Conservation (phyloP, 2,888 invertebrate genomes). For the Nomada fabriciana region DNA sequence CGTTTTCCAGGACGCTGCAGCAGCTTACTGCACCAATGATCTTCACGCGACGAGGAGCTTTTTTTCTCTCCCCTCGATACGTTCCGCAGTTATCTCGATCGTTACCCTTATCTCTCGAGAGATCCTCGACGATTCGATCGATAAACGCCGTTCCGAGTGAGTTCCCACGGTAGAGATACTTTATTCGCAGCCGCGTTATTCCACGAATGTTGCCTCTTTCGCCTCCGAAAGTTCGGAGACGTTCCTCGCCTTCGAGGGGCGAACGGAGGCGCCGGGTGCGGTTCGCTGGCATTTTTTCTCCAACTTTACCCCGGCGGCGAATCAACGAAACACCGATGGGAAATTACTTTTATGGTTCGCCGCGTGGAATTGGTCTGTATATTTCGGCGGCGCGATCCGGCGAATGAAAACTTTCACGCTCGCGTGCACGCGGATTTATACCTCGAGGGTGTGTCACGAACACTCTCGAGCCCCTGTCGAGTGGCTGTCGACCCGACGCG, state of each 20-base stretch:
- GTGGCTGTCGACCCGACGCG: constrained; percentile 53
- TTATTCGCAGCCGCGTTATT: too few species aligned
- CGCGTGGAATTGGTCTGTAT: not conserved
- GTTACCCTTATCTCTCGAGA: constrained; percentile 10
- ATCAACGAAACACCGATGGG: too few species aligned
- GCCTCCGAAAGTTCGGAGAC: too few species aligned
- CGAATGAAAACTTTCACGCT: not conserved
- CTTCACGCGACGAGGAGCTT: not conserved
- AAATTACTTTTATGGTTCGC: not conserved
- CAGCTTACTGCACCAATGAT: not conserved
- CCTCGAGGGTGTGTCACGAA: constrained; percentile 57
- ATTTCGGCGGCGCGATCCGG: not conserved
- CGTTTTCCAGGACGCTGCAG: constrained; percentile 12
- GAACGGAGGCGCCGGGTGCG: too few species aligned
- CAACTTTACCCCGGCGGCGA: too few species aligned
- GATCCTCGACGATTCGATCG: constrained; percentile 15
- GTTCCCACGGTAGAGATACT: too few species aligned
- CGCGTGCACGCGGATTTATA: constrained; percentile 34
- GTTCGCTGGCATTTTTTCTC: too few species aligned
- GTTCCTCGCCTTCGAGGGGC: too few species aligned
- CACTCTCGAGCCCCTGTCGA: constrained; percentile 52
- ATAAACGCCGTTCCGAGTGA: not conserved
- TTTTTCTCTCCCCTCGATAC: not conserved
- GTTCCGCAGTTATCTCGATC: not conserved
- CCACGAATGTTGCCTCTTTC: too few species aligned